phyloP scores from a whole-genome alignment of 2,113 vertebrate species.

The Pithys albifrons region DNA sequence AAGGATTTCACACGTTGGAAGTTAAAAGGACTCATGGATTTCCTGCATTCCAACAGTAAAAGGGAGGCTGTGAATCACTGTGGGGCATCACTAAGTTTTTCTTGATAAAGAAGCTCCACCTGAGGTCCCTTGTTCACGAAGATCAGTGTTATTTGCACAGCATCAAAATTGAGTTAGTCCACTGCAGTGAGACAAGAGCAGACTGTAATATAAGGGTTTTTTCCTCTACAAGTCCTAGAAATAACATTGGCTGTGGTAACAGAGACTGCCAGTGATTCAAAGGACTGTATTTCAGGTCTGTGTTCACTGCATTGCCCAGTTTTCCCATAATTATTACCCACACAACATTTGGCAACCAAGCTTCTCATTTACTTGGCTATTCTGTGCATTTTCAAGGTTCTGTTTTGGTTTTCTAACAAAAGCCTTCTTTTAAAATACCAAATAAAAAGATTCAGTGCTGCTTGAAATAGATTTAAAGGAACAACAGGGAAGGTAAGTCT shows the following conservation, averaged over 20 bases:
- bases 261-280: neutral
- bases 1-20: conserved; percentile 1
- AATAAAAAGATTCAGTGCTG: neutral
- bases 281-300: neutral
- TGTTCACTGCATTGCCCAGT: neutral
- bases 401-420: neutral
- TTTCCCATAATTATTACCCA: neutral
- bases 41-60: neutral
- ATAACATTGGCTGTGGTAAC: neutral
- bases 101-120: neutral
- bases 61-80: neutral
- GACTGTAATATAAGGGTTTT: neutral
- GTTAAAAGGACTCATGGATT: neutral
- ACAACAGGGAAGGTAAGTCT: neutral
- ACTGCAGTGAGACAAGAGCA: conserved; percentile 4
- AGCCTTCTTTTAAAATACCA: neutral
- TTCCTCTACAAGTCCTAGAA: conserved; percentile 8
- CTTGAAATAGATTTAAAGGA: neutral
- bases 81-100: neutral
- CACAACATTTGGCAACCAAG: neutral
- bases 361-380: neutral
- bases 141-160: neutral
- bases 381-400: neutral
- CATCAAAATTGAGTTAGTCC: conserved; percentile 17
- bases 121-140: neutral